These are phyloP conservation scores for Phyto melanocephala DNA, from an alignment of 2,888 invertebrate species.

Conservation along the genomic window DNA sequence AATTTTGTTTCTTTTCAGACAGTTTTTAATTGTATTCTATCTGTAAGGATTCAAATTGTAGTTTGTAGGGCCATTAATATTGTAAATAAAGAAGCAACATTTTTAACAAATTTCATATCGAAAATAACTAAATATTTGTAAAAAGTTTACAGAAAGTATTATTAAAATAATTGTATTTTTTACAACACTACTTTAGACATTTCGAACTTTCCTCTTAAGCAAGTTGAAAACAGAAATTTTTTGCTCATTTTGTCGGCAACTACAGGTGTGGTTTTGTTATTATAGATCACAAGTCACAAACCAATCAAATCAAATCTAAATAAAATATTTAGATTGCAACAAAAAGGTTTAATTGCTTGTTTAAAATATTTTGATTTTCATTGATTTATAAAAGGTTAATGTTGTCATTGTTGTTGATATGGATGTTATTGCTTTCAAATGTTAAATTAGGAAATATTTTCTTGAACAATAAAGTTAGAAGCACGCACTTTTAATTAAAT, in stretches of 20 bases:
- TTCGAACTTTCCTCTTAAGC: no score
- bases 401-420: background rate
- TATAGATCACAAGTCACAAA: conserved; percentile 12
- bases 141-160: no score
- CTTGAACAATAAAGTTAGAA: conserved; percentile 7
- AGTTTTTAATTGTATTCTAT: no score
- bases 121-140: no score
- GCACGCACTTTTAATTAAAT: conserved; percentile 35
- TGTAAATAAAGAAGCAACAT: no score
- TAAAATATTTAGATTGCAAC: background rate
- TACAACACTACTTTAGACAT: no score
- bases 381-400: conserved; percentile 50
- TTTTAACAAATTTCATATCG: no score
- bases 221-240: no score
- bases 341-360: conserved; percentile 22
- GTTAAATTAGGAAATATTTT: background rate
- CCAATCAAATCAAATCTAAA: background rate
- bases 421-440: background rate
- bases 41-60: no score
- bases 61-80: no score
- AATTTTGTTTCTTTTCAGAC: no score
- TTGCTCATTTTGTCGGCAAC: background rate
- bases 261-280: conserved; percentile 34
- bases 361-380: conserved; percentile 34
- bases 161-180: no score